A percentile compares a stretch with the other conserved stretches of the same genome.
Evolutionary conservation across 2,888 invertebrate species (phyloP).

Genomic region (Diabrotica balteata): DNA sequence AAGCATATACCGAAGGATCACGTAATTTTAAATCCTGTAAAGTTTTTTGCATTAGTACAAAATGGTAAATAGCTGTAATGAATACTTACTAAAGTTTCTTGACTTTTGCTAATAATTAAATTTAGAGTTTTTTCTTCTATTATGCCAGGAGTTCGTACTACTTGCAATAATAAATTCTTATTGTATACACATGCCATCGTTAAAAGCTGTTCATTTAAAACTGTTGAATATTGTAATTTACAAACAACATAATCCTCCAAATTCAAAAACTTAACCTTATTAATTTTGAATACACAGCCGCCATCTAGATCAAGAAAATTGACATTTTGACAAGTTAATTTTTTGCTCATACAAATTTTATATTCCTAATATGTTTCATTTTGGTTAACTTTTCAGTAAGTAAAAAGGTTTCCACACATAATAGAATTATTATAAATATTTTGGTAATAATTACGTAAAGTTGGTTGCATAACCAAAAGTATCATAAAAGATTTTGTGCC

Average conservation of each 20-base stretch:
- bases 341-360: too few relatives aligned
- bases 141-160: conserved; percentile 35
- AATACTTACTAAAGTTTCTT: conserved; percentile 41
- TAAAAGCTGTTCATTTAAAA: background rate
- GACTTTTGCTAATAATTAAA: conserved; percentile 39
- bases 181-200: conserved; percentile 40
- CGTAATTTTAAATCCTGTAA: conserved; percentile 48
- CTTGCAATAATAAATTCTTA: conserved; percentile 39
- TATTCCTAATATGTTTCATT: too few relatives aligned
- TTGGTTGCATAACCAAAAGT: too few relatives aligned
- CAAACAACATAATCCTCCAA: background rate
- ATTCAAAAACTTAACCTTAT: too few relatives aligned
- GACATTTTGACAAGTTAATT: too few relatives aligned
- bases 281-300: too few relatives aligned
- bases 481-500: too few relatives aligned
- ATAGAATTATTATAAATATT: too few relatives aligned
- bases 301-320: too few relatives aligned
- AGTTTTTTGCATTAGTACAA: conserved; percentile 29
- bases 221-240: background rate
- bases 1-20: conserved; percentile 50
- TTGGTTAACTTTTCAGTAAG: too few relatives aligned
- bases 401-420: too few relatives aligned
- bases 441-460: too few relatives aligned
- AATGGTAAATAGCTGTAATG: background rate
- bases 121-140: conserved; percentile 41